Percentiles rank a stretch among this genome's conserved stretches.
phyloP scores from a whole-genome alignment of 2,888 invertebrate species.

The Brachypalpus laphriformis region DNA sequence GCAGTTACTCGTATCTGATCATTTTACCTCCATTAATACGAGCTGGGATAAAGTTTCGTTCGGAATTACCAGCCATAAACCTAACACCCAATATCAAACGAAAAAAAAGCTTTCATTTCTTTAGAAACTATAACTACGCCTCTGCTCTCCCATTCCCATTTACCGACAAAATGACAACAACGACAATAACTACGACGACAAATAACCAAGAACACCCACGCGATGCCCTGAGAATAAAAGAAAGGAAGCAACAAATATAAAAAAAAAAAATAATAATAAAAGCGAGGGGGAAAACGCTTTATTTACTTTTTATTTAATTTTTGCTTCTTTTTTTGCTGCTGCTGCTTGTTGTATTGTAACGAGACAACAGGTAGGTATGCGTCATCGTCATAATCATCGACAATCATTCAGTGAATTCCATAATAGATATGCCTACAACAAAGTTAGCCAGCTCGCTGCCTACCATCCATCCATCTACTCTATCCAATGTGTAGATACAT shows the following conservation, averaged over 20 bases:
- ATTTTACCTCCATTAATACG: not conserved
- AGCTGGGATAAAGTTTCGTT: not conserved
- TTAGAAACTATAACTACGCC: constrained; percentile 3
- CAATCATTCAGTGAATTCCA: constrained; percentile 69
- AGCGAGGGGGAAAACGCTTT: constrained; percentile 45
- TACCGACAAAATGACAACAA: constrained; percentile 6
- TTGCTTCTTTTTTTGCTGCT: constrained; percentile 13
- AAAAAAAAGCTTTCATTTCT: constrained; percentile 20
- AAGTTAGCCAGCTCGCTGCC: constrained; percentile 37
- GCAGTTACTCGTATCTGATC: not conserved
- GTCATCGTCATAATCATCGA: constrained; percentile 70
- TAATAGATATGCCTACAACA: constrained; percentile 68
- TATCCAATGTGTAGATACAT: constrained; percentile 26
- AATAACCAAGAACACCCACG: constrained; percentile 69
- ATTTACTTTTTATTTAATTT: constrained; percentile 46
- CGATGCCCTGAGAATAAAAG: constrained; percentile 39
- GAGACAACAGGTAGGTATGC: constrained; percentile 75
- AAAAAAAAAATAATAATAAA: constrained; percentile 8
- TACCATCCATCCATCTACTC: constrained; percentile 20
- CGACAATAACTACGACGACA: constrained; percentile 23
- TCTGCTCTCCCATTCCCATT: constrained; percentile 7
- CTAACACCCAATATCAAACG: not conserved
- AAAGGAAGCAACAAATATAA: constrained; percentile 52
- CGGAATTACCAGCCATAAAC: not conserved
- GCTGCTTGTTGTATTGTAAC: constrained; percentile 33